These are phyloP conservation scores for Trissolcus japonicus DNA, from an alignment of 2,888 invertebrate genomes.

Conservation along the genomic window DNA sequence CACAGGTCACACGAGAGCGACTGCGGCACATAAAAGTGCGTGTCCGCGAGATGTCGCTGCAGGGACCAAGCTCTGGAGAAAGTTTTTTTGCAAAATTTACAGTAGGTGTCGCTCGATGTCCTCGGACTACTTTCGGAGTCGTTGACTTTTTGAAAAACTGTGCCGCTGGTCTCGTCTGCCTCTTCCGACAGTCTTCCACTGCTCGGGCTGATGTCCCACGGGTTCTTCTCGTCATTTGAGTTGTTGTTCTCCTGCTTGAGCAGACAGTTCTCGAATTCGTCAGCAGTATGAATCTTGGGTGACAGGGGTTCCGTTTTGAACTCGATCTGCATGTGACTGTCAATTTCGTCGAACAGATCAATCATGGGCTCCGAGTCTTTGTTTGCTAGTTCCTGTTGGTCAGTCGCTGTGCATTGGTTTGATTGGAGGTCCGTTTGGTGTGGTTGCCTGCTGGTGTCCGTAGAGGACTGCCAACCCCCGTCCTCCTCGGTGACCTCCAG, in stretches of 20 bases:
- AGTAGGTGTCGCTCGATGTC: constrained; percentile 67
- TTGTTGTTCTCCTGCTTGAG: constrained; percentile 59
- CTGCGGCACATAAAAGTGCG: constrained; percentile 77
- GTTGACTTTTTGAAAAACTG: not conserved
- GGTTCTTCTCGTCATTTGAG: constrained; percentile 11
- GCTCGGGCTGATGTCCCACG: not conserved
- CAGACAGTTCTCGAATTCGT: constrained; percentile 67
- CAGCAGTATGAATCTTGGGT: constrained; percentile 64
- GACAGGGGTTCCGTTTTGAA: constrained; percentile 72
- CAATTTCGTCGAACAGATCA: constrained; percentile 72
- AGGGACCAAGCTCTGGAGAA: constrained; percentile 78
- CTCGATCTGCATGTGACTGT: constrained; percentile 69
- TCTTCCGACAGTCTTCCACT: not conserved
- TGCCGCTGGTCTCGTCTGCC: not conserved
- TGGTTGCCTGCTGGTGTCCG: constrained; percentile 62
- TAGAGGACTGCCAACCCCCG: constrained; percentile 73
- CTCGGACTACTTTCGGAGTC: constrained; percentile 18
- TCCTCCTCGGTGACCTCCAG: constrained; percentile 76
- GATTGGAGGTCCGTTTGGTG: constrained; percentile 64
- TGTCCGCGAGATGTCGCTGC: constrained; percentile 77
- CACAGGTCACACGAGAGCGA: constrained; percentile 77
- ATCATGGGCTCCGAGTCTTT: constrained; percentile 65
- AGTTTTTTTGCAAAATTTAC: constrained; percentile 76
- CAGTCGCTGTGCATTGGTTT: constrained; percentile 63
- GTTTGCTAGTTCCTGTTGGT: constrained; percentile 54